phyloP scores from a whole-genome alignment of 2,888 invertebrate species.

The Tenthredo notha region DNA sequence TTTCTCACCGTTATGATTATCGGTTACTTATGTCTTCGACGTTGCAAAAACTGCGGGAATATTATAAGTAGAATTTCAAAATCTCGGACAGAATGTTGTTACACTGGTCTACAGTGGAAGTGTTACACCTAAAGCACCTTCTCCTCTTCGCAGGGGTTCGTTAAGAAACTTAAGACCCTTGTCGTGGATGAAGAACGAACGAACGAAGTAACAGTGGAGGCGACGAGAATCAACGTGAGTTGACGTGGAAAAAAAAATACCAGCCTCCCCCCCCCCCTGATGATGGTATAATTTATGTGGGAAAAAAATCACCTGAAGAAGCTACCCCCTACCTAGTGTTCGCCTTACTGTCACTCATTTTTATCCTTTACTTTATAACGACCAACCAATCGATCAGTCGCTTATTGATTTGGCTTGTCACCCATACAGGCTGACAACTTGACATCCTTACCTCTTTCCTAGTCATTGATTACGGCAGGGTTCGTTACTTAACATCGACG shows the following conservation, averaged over 20 bases:
- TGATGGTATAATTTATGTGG: conserved; percentile 47
- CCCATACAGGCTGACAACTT: neutral
- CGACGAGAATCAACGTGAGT: conserved; percentile 10
- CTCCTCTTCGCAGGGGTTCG: neutral
- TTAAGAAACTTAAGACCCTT: conserved; percentile 43
- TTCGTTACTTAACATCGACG: neutral
- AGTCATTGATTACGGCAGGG: neutral
- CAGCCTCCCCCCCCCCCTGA: too few species aligned
- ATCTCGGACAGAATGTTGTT: neutral
- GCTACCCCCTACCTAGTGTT: neutral
- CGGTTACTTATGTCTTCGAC: neutral
- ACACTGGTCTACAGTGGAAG: neutral
- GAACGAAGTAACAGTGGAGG: neutral
- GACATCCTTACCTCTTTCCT: neutral
- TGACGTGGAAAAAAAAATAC: conserved; percentile 3
- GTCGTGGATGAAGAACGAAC: neutral
- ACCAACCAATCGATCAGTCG: neutral
- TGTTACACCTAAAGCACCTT: neutral
- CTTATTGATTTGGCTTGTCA: conserved; percentile 9
- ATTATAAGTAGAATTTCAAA: neutral
- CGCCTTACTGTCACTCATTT: conserved; percentile 48
- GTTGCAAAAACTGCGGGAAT: neutral
- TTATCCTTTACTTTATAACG: conserved; percentile 11
- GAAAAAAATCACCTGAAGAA: conserved; percentile 28
- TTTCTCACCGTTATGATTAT: neutral